Evolutionary conservation across 64 coral and sea anemone species (phyloP), one percentile per base, ranked within the genome.

Genomic region (Pocillopora verrucosa): DNA sequence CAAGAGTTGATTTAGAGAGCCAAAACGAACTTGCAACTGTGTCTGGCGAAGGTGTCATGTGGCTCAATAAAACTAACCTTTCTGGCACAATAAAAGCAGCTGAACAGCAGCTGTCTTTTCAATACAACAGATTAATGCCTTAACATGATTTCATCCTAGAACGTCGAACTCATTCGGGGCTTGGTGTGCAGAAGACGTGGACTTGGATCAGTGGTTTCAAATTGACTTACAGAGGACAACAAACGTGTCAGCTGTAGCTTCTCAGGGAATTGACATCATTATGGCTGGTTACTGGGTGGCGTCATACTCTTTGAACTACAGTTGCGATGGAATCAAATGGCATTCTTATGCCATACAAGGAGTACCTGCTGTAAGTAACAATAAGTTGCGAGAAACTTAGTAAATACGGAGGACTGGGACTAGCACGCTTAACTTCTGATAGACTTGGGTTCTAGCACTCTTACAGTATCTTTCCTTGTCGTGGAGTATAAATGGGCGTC

Each of bases 271-370:
- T 80, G 75, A 65, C 34, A 76, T 76, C 60, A 75, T 76, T 11
- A 69, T 80, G 15, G 82, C 12, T 26, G 82, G 65, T 72, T 80
- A 96, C 60, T 96, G 94, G 94, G 94, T 96, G n/a, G 88, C 94
- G n/a, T 74, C 73, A 16, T 96, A 90, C 58, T 61, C 88, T 15
- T 12, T 96, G 13, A 96, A 89, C 62, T 96, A 88, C 14, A 96
- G 94, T 61, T 96, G 94, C 73, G 69, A 93, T n/a, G 91, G 94
- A 15, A 64, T 64, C 59, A 76, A 17, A n/a, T 96, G 94, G 94
- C 90, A 73, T 26, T 51, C 80, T 3, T 90, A 96, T 20, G 56
- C 20, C 16, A 12, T 26, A 56, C 63, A 85, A 70, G 82, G 82
- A 25, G 64, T 4, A 4, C 20, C 17, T 70, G 64, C 24, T 22